Percentiles rank a stretch among this genome's conserved stretches.
These are phyloP conservation scores for Zootoca vivipara DNA, from an alignment of 2,113 vertebrate species.

Conservation along the genomic window DNA sequence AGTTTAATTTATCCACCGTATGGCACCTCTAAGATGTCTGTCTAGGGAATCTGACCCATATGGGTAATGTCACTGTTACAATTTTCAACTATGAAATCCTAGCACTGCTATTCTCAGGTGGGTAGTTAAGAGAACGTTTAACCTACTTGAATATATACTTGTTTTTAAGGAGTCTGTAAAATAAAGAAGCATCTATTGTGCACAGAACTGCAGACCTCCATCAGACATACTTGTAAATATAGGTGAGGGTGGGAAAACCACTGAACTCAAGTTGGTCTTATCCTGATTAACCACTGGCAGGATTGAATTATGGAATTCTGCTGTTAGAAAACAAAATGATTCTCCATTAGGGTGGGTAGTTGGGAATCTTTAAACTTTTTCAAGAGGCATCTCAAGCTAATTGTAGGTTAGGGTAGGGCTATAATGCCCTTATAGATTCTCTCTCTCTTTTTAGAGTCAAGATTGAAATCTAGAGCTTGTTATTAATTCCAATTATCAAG, in stretches of 20 bases:
- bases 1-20: rapidly evolving
- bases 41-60: rapidly evolving
- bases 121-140: not conserved
- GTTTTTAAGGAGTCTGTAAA: rapidly evolving
- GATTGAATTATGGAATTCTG: not conserved
- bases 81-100: rapidly evolving
- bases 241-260: not conserved
- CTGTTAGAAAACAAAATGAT: not conserved
- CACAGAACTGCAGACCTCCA: rapidly evolving
- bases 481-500: not conserved
- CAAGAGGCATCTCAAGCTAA: not conserved
- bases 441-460: too few relatives aligned
- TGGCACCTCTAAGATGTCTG: rapidly evolving
- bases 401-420: not conserved
- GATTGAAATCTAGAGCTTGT: not conserved
- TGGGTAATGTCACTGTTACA: rapidly evolving
- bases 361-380: not conserved
- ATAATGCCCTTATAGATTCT: not conserved
- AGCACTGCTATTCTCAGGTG: not conserved
- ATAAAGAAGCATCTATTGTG: rapidly evolving
- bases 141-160: rapidly evolving
- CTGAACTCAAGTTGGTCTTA: not conserved
- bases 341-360: not conserved
- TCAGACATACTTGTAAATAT: not conserved
- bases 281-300: not conserved